phyloP scores from a whole-genome alignment of 2,113 vertebrate species.

The Maylandia zebra region DNA sequence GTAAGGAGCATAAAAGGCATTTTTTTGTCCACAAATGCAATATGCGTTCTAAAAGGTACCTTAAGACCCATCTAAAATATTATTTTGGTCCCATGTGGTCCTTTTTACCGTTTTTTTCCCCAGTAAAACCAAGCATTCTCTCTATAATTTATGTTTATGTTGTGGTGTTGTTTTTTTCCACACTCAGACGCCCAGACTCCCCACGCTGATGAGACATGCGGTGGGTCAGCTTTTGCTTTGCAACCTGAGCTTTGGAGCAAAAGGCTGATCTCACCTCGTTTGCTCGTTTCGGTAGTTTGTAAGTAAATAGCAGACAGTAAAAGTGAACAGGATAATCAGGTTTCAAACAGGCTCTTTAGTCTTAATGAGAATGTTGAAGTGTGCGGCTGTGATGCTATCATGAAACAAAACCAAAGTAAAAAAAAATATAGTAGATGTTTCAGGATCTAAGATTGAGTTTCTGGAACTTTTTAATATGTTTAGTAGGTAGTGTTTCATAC shows the following conservation, averaged over 20 bases:
- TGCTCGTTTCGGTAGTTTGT: constrained; percentile 9
- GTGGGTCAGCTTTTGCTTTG: constrained; percentile 11
- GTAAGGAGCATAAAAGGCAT: not conserved
- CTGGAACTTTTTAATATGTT: not conserved
- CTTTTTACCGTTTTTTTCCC: constrained; percentile 3
- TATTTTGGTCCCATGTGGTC: constrained; percentile 35
- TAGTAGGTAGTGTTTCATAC: not conserved
- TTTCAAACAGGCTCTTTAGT: constrained; percentile 6
- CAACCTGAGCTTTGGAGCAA: constrained; percentile 18
- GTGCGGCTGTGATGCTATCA: not conserved
- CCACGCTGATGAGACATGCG: constrained; percentile 15
- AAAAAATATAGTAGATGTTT: not conserved
- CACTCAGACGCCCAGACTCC: constrained; percentile 30
- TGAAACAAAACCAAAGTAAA: not conserved
- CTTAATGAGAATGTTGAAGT: not conserved
- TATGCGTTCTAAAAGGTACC: constrained; percentile 10
- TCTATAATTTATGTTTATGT: constrained; percentile 53
- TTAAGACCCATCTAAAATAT: constrained; percentile 45
- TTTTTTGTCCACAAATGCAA: not conserved
- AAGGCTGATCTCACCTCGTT: constrained; percentile 22
- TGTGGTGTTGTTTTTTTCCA: constrained; percentile 15
- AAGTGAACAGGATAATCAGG: not conserved
- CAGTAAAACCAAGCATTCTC: constrained; percentile 29
- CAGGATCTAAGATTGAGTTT: not conserved
- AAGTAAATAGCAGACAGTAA: constrained; percentile 24